Percentiles rank a stretch among this genome's conserved stretches.
Conservation (phyloP, 2,888 invertebrate genomes). For the Diloba caeruleocephala region DNA sequence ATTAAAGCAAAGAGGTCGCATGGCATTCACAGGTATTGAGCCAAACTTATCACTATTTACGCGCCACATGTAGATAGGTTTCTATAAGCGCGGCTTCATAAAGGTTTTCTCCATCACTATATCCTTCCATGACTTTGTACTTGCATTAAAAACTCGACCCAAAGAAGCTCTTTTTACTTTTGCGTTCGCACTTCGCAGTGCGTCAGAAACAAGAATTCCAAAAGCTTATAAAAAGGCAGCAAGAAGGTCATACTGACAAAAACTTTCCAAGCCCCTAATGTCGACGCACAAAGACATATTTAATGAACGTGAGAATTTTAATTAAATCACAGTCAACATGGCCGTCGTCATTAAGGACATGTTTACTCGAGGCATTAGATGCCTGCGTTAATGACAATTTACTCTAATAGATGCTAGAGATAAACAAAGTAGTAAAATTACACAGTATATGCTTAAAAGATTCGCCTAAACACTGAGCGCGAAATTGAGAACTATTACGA, state of each 20-base stretch:
- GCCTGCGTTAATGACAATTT: slow-evolving; percentile 53
- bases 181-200: slow-evolving; percentile 36
- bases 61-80: slow-evolving; percentile 7
- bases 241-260: slow-evolving; percentile 44
- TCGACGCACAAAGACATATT: slow-evolving; percentile 44
- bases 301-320: slow-evolving; percentile 52
- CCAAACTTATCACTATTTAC: slow-evolving; percentile 33
- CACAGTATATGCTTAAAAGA: slow-evolving; percentile 28
- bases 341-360: slow-evolving; percentile 50
- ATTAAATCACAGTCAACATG: slow-evolving; percentile 56
- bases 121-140: neutral
- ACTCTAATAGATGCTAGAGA: slow-evolving; percentile 45
- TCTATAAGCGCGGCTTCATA: slow-evolving; percentile 15
- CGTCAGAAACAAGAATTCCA: slow-evolving; percentile 40
- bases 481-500: slow-evolving; percentile 22
- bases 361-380: slow-evolving; percentile 55
- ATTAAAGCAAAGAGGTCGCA: slow-evolving; percentile 42
- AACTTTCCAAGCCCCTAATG: slow-evolving; percentile 40
- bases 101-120: slow-evolving; percentile 21
- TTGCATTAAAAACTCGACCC: slow-evolving; percentile 33
- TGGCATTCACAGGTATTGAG: slow-evolving; percentile 38
- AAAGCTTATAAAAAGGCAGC: slow-evolving; percentile 39
- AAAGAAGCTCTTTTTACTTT: slow-evolving; percentile 34
- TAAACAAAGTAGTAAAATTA: slow-evolving; percentile 44
- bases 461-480: slow-evolving; percentile 26